A percentile compares a stretch with the other conserved stretches of the same genome.
These are phyloP conservation scores for Ctena decussata DNA, from an alignment of 2,888 invertebrate genomes.

Conservation along the genomic window DNA sequence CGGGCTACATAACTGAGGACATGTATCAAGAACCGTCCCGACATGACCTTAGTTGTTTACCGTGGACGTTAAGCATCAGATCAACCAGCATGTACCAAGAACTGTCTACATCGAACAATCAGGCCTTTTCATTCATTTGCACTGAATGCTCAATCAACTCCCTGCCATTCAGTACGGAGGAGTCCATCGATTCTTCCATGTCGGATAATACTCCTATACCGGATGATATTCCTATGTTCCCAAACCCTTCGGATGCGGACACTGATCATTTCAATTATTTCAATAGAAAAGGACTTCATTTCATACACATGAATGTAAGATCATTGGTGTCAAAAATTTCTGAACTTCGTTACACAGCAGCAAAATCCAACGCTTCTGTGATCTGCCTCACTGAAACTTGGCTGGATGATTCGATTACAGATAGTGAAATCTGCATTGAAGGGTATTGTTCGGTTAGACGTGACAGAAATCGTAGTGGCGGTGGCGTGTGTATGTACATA, in stretches of 20 bases:
- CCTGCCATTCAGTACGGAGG: background rate
- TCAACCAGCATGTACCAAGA: background rate
- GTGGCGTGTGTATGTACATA: too few species aligned
- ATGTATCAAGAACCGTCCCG: background rate
- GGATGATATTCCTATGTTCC: background rate
- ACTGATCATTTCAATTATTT: background rate
- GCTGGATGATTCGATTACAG: too few species aligned
- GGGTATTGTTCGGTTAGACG: too few species aligned
- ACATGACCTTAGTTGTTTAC: too few species aligned
- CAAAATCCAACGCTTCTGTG: too few species aligned
- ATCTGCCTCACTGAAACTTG: too few species aligned
- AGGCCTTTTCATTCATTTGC: background rate
- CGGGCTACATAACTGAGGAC: background rate
- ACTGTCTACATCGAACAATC: background rate
- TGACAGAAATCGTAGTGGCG: too few species aligned
- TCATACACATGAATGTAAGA: background rate
- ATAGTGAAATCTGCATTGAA: too few species aligned
- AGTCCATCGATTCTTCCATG: background rate
- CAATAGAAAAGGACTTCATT: background rate
- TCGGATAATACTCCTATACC: too few species aligned
- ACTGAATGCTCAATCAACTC: background rate
- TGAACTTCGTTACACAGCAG: background rate
- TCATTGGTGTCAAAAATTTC: background rate
- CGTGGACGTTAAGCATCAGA: too few species aligned
- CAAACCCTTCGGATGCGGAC: background rate